Evolutionary conservation across 1,140 invertebrate genomes (phyloP), one percentile per base, ranked within the genome.

Genomic region (Dreissena rostriformis): DNA sequence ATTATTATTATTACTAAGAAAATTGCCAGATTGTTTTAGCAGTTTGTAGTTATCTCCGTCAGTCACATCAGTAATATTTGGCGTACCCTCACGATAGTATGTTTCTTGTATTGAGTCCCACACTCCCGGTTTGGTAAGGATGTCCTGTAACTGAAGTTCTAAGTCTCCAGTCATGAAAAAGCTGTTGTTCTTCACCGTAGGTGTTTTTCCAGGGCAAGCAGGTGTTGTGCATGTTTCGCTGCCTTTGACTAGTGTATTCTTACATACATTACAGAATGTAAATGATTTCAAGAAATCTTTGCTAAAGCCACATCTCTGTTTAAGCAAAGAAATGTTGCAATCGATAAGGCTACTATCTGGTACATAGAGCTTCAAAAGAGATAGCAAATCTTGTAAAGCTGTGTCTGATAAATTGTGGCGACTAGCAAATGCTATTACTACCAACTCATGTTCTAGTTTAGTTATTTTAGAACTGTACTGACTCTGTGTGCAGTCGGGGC

Each of bases 361-460:
- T 52, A 75, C 28, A 61, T 75, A 52, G 22, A 75, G 55, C 24
- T 75, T 39, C 8, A 75, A 17, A 63, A 75, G 73, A 29, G 4
- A 24, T 52, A 75, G 52, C 73, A 75, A 28, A 63, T 75, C 73
- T 6, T 63, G 28, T 57, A 75, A 12, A 61, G 73, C 73, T 53
- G 73, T n/a, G 49, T 75, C 73, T 57, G 73, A 75, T 26, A 75
- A 61, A 29, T 75, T 75, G 26, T 75, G 73, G 8, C 73, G 24
- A 12, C 52, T 61, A 15, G 52, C 22, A 63, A 75, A 75, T 6
- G 73, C 55, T 53, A 7, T 12, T 57, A 75, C 22, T 53, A 55
- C 7, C 51, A 75, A 29, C 26, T 39, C 10, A 52, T 75, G 73
- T 28, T 75, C 26, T 14, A 26, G 29, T 26, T 75, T 49, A n/a